Conservation (phyloP, 2,888 invertebrate species). For the Herminia tarsipennalis region DNA sequence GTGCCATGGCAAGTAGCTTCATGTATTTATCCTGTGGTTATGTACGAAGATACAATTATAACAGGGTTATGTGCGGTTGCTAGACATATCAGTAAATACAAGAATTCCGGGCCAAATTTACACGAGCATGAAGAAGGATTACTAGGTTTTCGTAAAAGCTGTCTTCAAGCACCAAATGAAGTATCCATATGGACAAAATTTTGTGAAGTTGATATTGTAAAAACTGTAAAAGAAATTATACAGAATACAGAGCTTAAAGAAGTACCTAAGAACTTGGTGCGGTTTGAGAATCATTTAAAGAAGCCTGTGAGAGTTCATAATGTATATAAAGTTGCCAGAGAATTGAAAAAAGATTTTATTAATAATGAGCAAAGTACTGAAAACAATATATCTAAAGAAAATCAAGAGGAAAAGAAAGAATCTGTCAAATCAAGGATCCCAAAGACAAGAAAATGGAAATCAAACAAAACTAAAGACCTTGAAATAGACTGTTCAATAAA, state of each 20-base stretch:
- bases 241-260: slow-evolving; percentile 41
- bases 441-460: slow-evolving; percentile 82
- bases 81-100: slow-evolving; percentile 67
- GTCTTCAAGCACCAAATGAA: slow-evolving; percentile 93
- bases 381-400: slow-evolving; percentile 12
- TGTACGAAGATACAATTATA: slow-evolving; percentile 86
- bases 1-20: slow-evolving; percentile 79
- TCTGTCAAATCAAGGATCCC: slow-evolving; percentile 50
- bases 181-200: slow-evolving; percentile 96
- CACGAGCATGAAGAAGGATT: slow-evolving; percentile 80
- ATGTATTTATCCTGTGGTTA: slow-evolving; percentile 88
- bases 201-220: slow-evolving; percentile 93
- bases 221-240: slow-evolving; percentile 82
- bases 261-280: slow-evolving; percentile 89
- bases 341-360: slow-evolving; percentile 71
- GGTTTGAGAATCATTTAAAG: slow-evolving; percentile 93
- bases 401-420: not conserved
- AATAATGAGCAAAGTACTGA: slow-evolving; percentile 37
- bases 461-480: slow-evolving; percentile 66
- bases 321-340: slow-evolving; percentile 90
- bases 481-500: slow-evolving; percentile 75
- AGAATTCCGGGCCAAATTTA: slow-evolving; percentile 31
- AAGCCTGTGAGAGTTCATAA: slow-evolving; percentile 95
- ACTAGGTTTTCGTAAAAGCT: slow-evolving; percentile 92
- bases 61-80: slow-evolving; percentile 92